Evolutionary conservation across 2,113 vertebrate species (phyloP).

Genomic region (Pandion haliaetus): DNA sequence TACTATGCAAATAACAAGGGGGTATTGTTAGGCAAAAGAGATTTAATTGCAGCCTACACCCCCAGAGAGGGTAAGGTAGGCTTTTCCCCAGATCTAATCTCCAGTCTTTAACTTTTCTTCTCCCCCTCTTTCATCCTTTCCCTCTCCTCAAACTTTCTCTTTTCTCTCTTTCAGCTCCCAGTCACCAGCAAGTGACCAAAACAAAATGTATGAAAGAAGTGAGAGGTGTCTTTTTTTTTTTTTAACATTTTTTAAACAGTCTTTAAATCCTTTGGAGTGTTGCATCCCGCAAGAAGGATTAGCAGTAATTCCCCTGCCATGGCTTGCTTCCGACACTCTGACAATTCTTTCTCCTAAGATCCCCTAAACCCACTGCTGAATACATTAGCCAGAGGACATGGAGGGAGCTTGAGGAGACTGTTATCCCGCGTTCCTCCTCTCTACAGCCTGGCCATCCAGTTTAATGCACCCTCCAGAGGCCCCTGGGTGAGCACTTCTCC

Average conservation of each 20-base stretch:
- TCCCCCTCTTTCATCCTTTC: not conserved
- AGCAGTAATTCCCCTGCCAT: conserved; percentile 57
- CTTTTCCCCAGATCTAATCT: conserved; percentile 21
- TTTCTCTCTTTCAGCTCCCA: not conserved
- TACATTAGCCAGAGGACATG: conserved; percentile 41
- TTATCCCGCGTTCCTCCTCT: not conserved
- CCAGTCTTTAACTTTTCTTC: not conserved
- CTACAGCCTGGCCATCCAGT: not conserved
- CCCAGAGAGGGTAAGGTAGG: not conserved
- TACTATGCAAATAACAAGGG: not conserved
- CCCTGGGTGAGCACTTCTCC: not conserved
- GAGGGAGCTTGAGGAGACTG: not conserved
- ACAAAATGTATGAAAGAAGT: not conserved
- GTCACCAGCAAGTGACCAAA: not conserved
- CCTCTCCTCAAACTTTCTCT: not conserved
- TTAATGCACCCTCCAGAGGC: not conserved
- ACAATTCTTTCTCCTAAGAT: conserved; percentile 46
- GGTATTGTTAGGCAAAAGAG: conserved; percentile 31
- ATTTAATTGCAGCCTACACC: conserved; percentile 55
- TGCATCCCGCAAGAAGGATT: conserved; percentile 32
- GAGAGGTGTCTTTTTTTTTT: not conserved
- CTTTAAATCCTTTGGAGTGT: conserved; percentile 38
- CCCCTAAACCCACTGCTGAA: conserved; percentile 14
- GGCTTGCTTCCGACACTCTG: not conserved
- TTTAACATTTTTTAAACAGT: not conserved